A percentile compares a stretch with the other conserved stretches of the same genome.
phyloP scores from a whole-genome alignment of 2,113 vertebrate genomes.

The Heloderma charlesbogerti region DNA sequence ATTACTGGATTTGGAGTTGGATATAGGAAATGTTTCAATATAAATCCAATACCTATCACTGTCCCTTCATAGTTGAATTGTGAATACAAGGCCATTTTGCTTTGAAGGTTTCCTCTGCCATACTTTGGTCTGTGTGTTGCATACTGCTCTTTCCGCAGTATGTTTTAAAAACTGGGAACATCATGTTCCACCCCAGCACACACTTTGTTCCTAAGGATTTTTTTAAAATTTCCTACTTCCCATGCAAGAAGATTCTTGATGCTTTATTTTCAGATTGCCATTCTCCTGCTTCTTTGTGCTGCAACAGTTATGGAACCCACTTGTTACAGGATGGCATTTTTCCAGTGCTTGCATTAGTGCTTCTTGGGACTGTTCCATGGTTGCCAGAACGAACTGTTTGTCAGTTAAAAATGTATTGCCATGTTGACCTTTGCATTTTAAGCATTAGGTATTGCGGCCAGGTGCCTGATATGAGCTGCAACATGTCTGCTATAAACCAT shows the following conservation, averaged over 20 bases:
- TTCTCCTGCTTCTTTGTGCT: slow-evolving; percentile 50
- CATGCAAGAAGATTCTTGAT: background rate
- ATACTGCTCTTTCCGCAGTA: background rate
- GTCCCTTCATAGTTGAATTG: background rate
- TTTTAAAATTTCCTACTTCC: slow-evolving; percentile 22
- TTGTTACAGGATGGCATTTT: slow-evolving; percentile 18
- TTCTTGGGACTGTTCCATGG: slow-evolving; percentile 8
- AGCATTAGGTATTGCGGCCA: background rate
- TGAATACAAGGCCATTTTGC: background rate
- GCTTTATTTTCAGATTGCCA: slow-evolving; percentile 45
- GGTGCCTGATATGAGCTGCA: background rate
- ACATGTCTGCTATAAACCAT: slow-evolving; percentile 8
- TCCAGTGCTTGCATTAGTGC: background rate
- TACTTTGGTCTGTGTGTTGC: background rate
- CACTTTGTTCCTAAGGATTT: slow-evolving; percentile 41
- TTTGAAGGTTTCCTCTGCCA: background rate
- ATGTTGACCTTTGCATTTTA: slow-evolving; percentile 17
- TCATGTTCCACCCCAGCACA: background rate
- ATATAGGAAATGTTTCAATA: background rate
- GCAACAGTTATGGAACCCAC: slow-evolving; percentile 36
- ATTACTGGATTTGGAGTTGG: background rate
- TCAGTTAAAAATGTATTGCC: slow-evolving; percentile 39
- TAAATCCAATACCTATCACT: background rate
- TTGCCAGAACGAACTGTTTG: background rate
- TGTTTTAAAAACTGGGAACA: background rate